A percentile compares a stretch with the other conserved stretches of the same genome.
These are phyloP conservation scores for Pyrrhosoma nymphula DNA, from an alignment of 2,888 invertebrate genomes.

Conservation along the genomic window DNA sequence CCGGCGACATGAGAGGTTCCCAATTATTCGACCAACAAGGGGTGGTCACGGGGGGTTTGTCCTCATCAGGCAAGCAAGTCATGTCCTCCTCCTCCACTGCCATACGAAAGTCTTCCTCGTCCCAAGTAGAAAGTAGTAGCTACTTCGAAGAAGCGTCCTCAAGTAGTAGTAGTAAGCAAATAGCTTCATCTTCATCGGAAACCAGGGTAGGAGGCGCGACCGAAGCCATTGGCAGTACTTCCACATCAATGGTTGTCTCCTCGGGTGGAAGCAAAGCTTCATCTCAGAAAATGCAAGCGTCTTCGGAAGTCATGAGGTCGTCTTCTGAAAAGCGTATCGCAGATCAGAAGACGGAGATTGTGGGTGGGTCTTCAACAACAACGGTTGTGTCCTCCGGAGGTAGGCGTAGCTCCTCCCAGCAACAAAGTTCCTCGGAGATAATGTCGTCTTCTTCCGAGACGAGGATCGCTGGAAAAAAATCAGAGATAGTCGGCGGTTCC, in stretches of 20 bases:
- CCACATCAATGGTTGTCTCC: constrained; percentile 6
- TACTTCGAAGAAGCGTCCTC: constrained; percentile 52
- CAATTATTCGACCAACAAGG: constrained; percentile 43
- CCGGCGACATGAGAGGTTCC: constrained; percentile 10
- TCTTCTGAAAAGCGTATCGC: constrained; percentile 36
- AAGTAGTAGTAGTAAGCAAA: neutral
- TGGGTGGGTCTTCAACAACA: constrained; percentile 15
- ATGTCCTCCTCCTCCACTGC: constrained; percentile 44
- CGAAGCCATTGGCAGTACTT: neutral
- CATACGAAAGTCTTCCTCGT: constrained; percentile 57
- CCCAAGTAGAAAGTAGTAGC: constrained; percentile 49
- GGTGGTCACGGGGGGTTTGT: constrained; percentile 12
- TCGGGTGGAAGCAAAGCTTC: neutral
- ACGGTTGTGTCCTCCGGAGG: constrained; percentile 32
- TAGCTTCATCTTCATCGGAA: constrained; percentile 9
- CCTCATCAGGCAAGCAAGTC: constrained; percentile 34
- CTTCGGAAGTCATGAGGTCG: constrained; percentile 38
- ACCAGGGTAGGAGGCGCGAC: neutral
- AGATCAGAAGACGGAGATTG: constrained; percentile 43
- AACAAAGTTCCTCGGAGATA: constrained; percentile 6
- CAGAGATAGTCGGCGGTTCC: constrained; percentile 22
- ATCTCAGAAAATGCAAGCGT: neutral
- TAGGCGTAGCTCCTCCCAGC: constrained; percentile 23
- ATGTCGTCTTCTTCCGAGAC: constrained; percentile 36
- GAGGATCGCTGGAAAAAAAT: neutral